phyloP scores from a whole-genome alignment of 23 tunicate species.

The Halocynthia aurantium region DNA sequence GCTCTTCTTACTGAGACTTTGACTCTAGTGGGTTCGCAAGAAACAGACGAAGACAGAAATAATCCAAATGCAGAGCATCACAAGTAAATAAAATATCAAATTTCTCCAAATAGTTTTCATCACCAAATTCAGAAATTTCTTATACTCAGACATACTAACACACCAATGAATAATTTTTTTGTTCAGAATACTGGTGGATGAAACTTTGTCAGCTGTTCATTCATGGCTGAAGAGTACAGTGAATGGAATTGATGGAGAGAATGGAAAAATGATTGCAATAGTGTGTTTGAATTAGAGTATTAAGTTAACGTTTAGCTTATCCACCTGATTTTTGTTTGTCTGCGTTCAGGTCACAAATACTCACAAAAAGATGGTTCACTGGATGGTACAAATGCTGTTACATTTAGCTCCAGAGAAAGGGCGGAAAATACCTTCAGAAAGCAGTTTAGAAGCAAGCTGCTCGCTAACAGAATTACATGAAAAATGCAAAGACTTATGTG shows the following conservation, averaged over 20 bases:
- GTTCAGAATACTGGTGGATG: constrained; percentile 39
- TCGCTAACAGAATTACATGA: constrained; percentile 29
- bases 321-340: neutral
- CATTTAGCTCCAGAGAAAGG: constrained; percentile 49
- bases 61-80: neutral
- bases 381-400: constrained; percentile 85
- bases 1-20: constrained; percentile 23
- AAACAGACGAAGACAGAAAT: constrained; percentile 54
- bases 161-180: neutral
- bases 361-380: constrained; percentile 68
- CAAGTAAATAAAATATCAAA: neutral
- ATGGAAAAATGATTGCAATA: constrained; percentile 69
- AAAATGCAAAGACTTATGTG: constrained; percentile 28
- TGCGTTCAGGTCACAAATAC: constrained; percentile 30
- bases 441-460: constrained; percentile 45
- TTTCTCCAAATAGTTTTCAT: neutral
- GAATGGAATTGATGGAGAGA: constrained; percentile 84
- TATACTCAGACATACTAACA: neutral
- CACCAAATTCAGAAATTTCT: neutral
- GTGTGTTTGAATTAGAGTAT: constrained; percentile 3
- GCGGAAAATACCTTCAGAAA: constrained; percentile 20
- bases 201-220: constrained; percentile 34
- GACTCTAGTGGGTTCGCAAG: constrained; percentile 40
- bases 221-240: constrained; percentile 68
- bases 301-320: neutral